Evolutionary conservation across 2,888 invertebrate species (phyloP).

Genomic region (Cosmorhoe ocellata): DNA sequence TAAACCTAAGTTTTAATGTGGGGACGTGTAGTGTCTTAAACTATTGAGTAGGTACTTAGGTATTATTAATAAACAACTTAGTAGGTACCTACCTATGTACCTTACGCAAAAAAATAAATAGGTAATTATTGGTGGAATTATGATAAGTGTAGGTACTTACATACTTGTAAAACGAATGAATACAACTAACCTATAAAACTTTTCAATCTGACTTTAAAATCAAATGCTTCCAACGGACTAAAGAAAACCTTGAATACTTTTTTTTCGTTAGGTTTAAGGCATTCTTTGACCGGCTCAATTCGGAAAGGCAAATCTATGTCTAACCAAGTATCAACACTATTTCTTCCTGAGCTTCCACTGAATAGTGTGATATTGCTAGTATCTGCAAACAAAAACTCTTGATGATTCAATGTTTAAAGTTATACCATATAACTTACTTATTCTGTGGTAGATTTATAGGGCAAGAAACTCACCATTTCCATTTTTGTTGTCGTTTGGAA

Average conservation of each 20-base stretch:
- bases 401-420: too few species aligned
- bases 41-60: too few species aligned
- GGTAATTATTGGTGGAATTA: too few species aligned
- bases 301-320: conserved; percentile 76
- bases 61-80: too few species aligned
- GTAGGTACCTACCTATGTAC: too few species aligned
- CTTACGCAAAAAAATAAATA: too few species aligned
- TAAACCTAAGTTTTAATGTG: too few species aligned
- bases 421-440: background rate
- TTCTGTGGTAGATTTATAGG: background rate
- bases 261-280: conserved; percentile 67
- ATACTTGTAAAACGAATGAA: too few species aligned
- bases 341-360: conserved; percentile 57
- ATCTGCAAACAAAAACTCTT: conserved; percentile 36
- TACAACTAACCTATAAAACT: conserved; percentile 66
- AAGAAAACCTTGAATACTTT: conserved; percentile 76
- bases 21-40: too few species aligned
- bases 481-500: conserved; percentile 6
- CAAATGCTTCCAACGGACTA: conserved; percentile 79
- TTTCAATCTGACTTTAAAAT: conserved; percentile 70
- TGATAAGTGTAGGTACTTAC: too few species aligned
- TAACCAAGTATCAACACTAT: conserved; percentile 72
- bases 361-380: conserved; percentile 67
- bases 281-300: conserved; percentile 71
- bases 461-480: conserved; percentile 5